Base-by-base conservation (phyloP, 2,797 vertebrate genomes). In the Allobates femoralis region DNA sequence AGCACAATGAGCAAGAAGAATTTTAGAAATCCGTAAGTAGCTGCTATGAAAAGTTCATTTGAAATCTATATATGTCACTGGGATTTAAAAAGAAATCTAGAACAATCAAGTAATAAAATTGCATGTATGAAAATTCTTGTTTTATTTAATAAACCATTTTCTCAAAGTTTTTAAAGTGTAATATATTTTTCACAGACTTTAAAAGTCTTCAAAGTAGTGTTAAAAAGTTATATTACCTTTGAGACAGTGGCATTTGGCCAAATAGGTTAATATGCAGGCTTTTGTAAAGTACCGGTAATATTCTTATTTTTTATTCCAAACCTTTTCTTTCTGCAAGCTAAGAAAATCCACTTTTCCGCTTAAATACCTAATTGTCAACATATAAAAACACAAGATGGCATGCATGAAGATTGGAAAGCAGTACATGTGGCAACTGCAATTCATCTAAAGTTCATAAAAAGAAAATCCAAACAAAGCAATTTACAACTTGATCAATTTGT, bases 281-380 rank as follows among this genome's bases (percentile, higher is more conserved):
- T 23, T 46, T 46, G 41, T 26, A 50, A 46, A 73, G n/a, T n/a
- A 46, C 26, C 37, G n/a, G n/a, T n/a, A n/a, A 73, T 37, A 46
- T 50, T 6, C 37, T 37, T 73, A 77, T 74, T 66, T 84, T 5
- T 62, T 73, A 7, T 5, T 30, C n/a, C 15, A 15, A 75, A 75
- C 73, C 23, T 76, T 76, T 76, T 28, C 50, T 76, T 18, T 30
- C 74, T 28, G 26, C 28, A 53, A 28, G 18, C 28, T 76, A 76
- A 8, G 74, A 76, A 76, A 76, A 76, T 28, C 50, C 18, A 32
- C 26, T 81, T 81, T 81, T 76, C 74, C 50, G 74, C 74, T 76
- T 51, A 53, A 51, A 50, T 28, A 16, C 8, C 15, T 55, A 28
- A 19, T 76, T 56, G 51, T 55, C n/a, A 77, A 56, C 18, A 77